Conservation (phyloP, 64 coral and sea anemone genomes). For the Actinia tenebrosa region DNA sequence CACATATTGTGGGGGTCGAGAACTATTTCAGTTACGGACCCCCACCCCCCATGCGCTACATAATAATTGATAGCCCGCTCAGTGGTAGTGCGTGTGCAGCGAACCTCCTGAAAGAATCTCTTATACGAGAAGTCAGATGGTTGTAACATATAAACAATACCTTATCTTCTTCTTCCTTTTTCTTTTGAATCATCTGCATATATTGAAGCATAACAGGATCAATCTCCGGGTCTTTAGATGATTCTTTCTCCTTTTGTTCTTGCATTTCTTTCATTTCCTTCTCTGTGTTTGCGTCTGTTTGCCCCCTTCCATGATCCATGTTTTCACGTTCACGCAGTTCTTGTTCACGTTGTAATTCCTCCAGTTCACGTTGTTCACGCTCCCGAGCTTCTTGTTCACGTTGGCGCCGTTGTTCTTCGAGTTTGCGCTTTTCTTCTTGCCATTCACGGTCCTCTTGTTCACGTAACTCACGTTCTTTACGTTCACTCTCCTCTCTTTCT, state of each 20-base stretch:
- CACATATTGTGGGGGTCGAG: too few species aligned
- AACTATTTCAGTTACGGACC: too few species aligned
- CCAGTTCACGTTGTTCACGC: constrained; percentile 46
- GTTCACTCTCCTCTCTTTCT: constrained; percentile 32
- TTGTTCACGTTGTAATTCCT: constrained; percentile 53
- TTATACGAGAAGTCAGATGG: neutral
- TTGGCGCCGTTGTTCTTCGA: constrained; percentile 32
- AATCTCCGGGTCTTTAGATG: constrained; percentile 48
- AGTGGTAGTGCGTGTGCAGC: too few species aligned
- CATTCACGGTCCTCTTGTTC: constrained; percentile 59
- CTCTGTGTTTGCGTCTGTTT: neutral
- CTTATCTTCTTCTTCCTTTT: constrained; percentile 47
- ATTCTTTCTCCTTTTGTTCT: constrained; percentile 27
- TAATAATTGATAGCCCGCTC: too few species aligned
- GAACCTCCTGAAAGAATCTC: too few species aligned
- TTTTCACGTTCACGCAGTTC: constrained; percentile 13
- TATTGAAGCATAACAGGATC: constrained; percentile 71
- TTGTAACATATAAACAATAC: neutral
- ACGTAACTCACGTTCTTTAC: constrained; percentile 21
- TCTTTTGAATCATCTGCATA: constrained; percentile 64
- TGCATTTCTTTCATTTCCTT: neutral
- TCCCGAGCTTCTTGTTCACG: constrained; percentile 66
- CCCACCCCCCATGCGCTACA: too few species aligned
- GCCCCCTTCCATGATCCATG: neutral
- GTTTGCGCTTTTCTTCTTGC: constrained; percentile 26